These are phyloP conservation scores for Helicoverpa armigera DNA, from an alignment of 1,140 invertebrate genomes.

Conservation along the genomic window DNA sequence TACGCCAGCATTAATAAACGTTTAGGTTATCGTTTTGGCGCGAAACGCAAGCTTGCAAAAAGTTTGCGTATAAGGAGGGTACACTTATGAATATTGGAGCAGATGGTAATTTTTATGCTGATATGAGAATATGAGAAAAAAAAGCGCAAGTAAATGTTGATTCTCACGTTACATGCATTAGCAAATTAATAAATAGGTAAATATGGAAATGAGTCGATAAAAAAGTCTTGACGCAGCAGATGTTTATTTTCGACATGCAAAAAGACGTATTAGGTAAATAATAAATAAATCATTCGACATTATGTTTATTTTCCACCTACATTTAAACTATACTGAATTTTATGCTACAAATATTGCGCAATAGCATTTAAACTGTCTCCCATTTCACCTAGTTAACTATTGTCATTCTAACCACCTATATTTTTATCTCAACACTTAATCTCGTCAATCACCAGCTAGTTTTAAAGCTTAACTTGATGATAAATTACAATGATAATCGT, in stretches of 20 bases:
- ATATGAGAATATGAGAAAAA: conserved; percentile 18
- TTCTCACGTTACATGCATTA: conserved; percentile 14
- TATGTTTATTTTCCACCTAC: too few relatives aligned
- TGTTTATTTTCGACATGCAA: too few relatives aligned
- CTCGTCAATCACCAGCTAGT: conserved; percentile 11
- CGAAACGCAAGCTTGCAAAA: conserved; percentile 9
- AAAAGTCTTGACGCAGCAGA: too few relatives aligned
- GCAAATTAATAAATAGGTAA: too few relatives aligned
- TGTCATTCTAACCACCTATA: not conserved
- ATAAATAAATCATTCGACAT: too few relatives aligned
- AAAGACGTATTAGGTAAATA: too few relatives aligned
- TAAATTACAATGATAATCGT: conserved; percentile 14
- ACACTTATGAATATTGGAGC: conserved; percentile 24
- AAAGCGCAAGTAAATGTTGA: not conserved
- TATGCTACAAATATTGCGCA: not conserved
- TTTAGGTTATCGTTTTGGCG: not conserved
- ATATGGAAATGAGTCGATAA: too few relatives aligned
- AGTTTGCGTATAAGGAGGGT: conserved; percentile 3
- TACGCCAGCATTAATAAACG: not conserved
- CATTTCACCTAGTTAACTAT: not conserved
- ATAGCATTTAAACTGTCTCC: not conserved
- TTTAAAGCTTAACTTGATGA: conserved; percentile 2
- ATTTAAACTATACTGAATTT: too few relatives aligned
- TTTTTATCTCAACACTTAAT: conserved; percentile 6
- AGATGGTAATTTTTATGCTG: conserved; percentile 16